phyloP scores from a whole-genome alignment of 1,140 invertebrate species.

The Bemisia tabaci region DNA sequence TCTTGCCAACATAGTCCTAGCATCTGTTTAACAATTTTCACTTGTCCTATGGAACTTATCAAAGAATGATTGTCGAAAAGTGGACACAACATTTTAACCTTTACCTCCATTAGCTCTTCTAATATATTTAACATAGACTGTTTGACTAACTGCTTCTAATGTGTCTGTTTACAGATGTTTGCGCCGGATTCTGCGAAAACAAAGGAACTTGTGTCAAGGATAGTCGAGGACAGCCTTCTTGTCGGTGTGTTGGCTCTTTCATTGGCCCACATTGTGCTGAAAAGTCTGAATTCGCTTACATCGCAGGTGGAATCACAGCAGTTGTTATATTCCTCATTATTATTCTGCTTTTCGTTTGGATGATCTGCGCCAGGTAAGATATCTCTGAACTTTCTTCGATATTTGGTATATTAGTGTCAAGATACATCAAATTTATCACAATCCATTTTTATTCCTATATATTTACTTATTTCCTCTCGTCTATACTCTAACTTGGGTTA shows the following conservation, averaged over 20 bases:
- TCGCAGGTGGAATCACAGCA: conserved; percentile 81
- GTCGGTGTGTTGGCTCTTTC: conserved; percentile 79
- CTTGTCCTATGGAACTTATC: too few relatives aligned
- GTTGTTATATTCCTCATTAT: conserved; percentile 84
- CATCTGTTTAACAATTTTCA: too few relatives aligned
- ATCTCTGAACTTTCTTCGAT: not conserved
- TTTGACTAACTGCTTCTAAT: conserved; percentile 12
- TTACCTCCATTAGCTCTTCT: too few relatives aligned
- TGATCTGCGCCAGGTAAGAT: conserved; percentile 79
- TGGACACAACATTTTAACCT: too few relatives aligned
- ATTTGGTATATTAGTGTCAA: too few relatives aligned
- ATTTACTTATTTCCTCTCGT: too few relatives aligned
- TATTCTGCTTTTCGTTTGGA: conserved; percentile 85
- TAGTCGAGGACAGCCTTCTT: conserved; percentile 62
- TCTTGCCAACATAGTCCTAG: too few relatives aligned
- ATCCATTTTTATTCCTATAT: not conserved
- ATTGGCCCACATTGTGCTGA: conserved; percentile 79
- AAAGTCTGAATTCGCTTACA: conserved; percentile 88
- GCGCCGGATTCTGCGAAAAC: conserved; percentile 77
- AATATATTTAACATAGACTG: too few relatives aligned
- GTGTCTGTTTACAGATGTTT: conserved; percentile 52
- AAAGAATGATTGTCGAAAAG: too few relatives aligned
- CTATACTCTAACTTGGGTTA: too few relatives aligned
- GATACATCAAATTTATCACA: too few relatives aligned
- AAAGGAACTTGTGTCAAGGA: conserved; percentile 84